Percentiles rank a stretch among this genome's conserved stretches.
These are phyloP conservation scores for Pterocles gutturalis DNA, from an alignment of 2,113 vertebrate genomes.

Conservation along the genomic window DNA sequence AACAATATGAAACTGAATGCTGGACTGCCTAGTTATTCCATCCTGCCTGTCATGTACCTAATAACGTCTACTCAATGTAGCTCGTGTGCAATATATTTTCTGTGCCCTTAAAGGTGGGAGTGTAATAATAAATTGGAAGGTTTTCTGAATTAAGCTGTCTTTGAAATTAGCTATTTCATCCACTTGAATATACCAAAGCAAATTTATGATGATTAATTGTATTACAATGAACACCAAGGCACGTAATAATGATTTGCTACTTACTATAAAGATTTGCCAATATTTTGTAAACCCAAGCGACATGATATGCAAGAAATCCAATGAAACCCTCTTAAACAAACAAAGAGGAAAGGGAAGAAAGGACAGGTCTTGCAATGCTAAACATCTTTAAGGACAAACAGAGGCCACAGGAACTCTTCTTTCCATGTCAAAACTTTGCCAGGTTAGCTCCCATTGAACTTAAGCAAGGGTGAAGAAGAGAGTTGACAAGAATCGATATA, in stretches of 20 bases:
- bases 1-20: background rate
- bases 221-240: conserved; percentile 73
- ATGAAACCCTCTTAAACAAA: conserved; percentile 74
- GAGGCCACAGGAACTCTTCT: conserved; percentile 4
- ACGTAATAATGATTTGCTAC: conserved; percentile 82
- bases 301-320: conserved; percentile 75
- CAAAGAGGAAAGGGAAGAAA: conserved; percentile 46
- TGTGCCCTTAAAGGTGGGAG: conserved; percentile 68
- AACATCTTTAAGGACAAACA: conserved; percentile 53
- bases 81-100: background rate
- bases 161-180: conserved; percentile 75
- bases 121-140: conserved; percentile 65
- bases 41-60: background rate
- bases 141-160: conserved; percentile 74
- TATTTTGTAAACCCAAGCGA: conserved; percentile 74
- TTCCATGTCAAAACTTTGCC: conserved; percentile 34
- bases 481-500: background rate
- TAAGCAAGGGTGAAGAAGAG: background rate
- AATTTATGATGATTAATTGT: conserved; percentile 80
- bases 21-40: background rate
- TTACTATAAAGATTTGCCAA: conserved; percentile 80
- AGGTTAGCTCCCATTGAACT: conserved; percentile 19
- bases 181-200: conserved; percentile 71
- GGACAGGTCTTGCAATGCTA: conserved; percentile 20
- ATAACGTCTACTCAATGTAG: background rate